These are phyloP conservation scores for Amphipyra tragopoginis DNA, from an alignment of 2,888 invertebrate genomes.

Conservation along the genomic window DNA sequence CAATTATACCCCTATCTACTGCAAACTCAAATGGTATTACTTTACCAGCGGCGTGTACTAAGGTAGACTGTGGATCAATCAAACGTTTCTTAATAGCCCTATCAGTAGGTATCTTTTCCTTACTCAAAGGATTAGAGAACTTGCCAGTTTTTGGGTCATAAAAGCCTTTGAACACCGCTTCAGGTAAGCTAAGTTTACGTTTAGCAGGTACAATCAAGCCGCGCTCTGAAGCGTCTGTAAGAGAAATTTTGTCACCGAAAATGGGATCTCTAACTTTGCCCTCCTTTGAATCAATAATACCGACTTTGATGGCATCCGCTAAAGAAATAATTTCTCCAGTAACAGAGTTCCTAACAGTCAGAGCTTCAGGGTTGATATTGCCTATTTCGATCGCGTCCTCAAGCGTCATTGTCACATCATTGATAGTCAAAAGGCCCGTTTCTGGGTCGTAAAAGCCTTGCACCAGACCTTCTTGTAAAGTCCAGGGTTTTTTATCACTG, in stretches of 20 bases:
- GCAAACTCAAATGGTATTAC: slow-evolving; percentile 95
- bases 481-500: slow-evolving; percentile 94
- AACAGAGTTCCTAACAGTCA: slow-evolving; percentile 94
- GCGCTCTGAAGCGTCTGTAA: slow-evolving; percentile 95
- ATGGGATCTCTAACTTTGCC: slow-evolving; percentile 95
- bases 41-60: slow-evolving; percentile 95
- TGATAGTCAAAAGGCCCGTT: slow-evolving; percentile 93
- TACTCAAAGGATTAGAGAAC: slow-evolving; percentile 94
- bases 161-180: slow-evolving; percentile 97
- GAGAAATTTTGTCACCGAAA: slow-evolving; percentile 93
- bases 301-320: slow-evolving; percentile 93
- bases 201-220: slow-evolving; percentile 95
- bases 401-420: slow-evolving; percentile 92
- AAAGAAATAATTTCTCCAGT: slow-evolving; percentile 95
- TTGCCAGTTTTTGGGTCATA: slow-evolving; percentile 96
- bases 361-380: slow-evolving; percentile 93
- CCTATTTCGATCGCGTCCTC: slow-evolving; percentile 93
- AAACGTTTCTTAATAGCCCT: slow-evolving; percentile 95
- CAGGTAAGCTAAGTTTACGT: slow-evolving; percentile 95
- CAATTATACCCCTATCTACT: slow-evolving; percentile 93
- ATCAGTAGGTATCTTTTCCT: slow-evolving; percentile 94
- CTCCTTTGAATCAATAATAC: slow-evolving; percentile 94
- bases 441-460: slow-evolving; percentile 94
- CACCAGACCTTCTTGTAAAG: slow-evolving; percentile 95
- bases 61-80: slow-evolving; percentile 95